Evolutionary conservation across 2,888 invertebrate species (phyloP).

Genomic region (Lysandra bellargus): DNA sequence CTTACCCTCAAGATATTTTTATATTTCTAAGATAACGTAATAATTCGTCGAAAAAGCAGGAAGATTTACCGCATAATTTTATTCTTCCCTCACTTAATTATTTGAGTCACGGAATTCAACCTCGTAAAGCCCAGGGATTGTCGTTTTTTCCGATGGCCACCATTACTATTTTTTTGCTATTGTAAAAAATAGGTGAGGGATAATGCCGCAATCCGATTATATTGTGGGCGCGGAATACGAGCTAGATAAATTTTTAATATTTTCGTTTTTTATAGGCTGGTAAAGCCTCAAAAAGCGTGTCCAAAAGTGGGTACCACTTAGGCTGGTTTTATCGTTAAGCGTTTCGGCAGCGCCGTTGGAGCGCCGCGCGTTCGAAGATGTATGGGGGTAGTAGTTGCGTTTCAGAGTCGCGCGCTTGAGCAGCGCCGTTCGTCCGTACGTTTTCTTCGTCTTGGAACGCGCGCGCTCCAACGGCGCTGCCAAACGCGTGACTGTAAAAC

Average conservation of each 20-base stretch:
- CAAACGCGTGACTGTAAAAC: no score
- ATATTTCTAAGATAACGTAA: not conserved
- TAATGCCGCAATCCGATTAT: constrained; percentile 78
- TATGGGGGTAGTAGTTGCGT: no score
- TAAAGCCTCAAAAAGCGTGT: not conserved
- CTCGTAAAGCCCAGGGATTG: constrained; percentile 70
- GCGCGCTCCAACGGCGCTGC: no score
- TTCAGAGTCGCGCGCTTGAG: no score
- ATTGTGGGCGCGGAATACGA: constrained; percentile 59
- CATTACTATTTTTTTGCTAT: constrained; percentile 68
- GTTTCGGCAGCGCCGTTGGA: no score
- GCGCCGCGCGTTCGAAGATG: no score
- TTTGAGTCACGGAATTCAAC: constrained; percentile 79
- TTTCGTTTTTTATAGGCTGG: constrained; percentile 49
- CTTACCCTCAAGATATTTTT: not conserved
- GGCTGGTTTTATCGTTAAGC: no score
- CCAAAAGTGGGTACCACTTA: not conserved
- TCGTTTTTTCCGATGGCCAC: constrained; percentile 61
- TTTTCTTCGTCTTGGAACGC: no score
- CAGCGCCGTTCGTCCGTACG: no score
- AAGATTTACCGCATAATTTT: constrained; percentile 59
- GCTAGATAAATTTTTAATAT: constrained; percentile 74
- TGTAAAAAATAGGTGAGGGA: constrained; percentile 72
- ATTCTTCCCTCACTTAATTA: constrained; percentile 74
- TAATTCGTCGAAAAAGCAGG: not conserved